Base-by-base conservation (phyloP, 1,140 invertebrate species). In the Caenorhabditis latens region DNA sequence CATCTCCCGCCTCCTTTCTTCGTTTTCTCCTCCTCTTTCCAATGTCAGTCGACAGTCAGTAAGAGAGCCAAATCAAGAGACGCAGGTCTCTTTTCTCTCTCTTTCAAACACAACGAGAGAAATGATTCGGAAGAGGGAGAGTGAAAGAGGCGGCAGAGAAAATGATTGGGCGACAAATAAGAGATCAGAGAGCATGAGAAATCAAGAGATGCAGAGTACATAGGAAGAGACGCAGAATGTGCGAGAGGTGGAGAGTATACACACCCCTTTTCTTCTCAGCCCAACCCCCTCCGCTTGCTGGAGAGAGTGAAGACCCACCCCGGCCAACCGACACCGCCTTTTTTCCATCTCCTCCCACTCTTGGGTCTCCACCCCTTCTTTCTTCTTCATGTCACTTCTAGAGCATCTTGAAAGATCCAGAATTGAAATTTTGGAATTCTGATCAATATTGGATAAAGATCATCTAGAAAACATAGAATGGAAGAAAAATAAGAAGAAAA, bases 301-400 rank as follows among this genome's bases (percentile, higher is more conserved):
- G n/a, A 58, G 14, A 6, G 14, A 14, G 14, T n/a, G 55, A 58
- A 58, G 14, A n/a, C 55, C 55, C 14, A 6, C 14, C 9, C 50
- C 50, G 14, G 19, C 14, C 55, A 58, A 14, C 14, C 19, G 50
- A 58, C 55, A 58, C 55, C 55, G 55, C 55, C 55, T 58, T 58
- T 58, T 58, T 58, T 63, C 61, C 61, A 8, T 63, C 58, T 63
- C 58, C 58, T 63, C 61, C 61, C 24, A 13, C 61, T 63, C 61
- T 63, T 63, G 8, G 9, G 9, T 32, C 61, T 63, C 61, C 61
- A 24, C 61, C 21, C 61, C 61, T 63, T 63, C 8, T 63, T 63
- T 9, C 32, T 32, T 32, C 32, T 32, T 32, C 32, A 32, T 32
- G 32, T 32, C 32, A 32, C 32, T 32, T 32, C 32, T 32, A 32